Conservation (phyloP, 2,888 invertebrate genomes). For the Sarcophaga rosellei region DNA sequence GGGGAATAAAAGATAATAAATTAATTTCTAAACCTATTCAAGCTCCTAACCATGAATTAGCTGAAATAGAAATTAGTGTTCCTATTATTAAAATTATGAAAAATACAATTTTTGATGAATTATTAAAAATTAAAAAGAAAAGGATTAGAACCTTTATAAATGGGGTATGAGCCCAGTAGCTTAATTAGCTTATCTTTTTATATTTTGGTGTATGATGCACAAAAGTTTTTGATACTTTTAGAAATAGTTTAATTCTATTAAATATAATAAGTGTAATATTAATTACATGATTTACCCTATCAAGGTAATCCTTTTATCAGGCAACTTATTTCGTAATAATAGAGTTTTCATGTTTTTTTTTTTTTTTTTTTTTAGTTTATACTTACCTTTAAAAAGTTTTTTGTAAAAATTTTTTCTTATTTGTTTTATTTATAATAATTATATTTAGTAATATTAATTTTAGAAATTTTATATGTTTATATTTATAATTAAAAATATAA, state of each 20-base stretch:
- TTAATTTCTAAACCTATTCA: slow-evolving; percentile 86
- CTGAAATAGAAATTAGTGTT: slow-evolving; percentile 82
- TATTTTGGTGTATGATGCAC: slow-evolving; percentile 85
- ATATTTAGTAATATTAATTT: neutral
- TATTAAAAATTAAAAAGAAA: slow-evolving; percentile 83
- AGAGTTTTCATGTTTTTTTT: slow-evolving; percentile 49
- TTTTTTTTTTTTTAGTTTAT: slow-evolving; percentile 25
- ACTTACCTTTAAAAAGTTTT: slow-evolving; percentile 9
- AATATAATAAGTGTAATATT: slow-evolving; percentile 79
- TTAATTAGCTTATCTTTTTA: slow-evolving; percentile 83
- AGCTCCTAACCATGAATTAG: slow-evolving; percentile 81
- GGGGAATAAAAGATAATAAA: slow-evolving; percentile 84
- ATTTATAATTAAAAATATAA: too few species aligned
- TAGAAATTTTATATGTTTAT: too few species aligned
- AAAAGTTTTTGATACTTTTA: slow-evolving; percentile 84
- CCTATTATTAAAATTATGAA: slow-evolving; percentile 82
- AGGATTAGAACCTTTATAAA: slow-evolving; percentile 81
- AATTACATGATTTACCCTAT: slow-evolving; percentile 84
- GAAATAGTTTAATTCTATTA: slow-evolving; percentile 85
- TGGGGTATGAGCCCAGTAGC: slow-evolving; percentile 82
- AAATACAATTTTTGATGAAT: slow-evolving; percentile 83
- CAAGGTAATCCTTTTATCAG: slow-evolving; percentile 84
- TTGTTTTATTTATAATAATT: slow-evolving; percentile 5
- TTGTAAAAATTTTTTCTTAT: slow-evolving; percentile 13
- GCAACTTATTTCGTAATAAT: slow-evolving; percentile 71